Base-by-base conservation (phyloP, 2,797 vertebrate genomes). In the Spinus pinus region DNA sequence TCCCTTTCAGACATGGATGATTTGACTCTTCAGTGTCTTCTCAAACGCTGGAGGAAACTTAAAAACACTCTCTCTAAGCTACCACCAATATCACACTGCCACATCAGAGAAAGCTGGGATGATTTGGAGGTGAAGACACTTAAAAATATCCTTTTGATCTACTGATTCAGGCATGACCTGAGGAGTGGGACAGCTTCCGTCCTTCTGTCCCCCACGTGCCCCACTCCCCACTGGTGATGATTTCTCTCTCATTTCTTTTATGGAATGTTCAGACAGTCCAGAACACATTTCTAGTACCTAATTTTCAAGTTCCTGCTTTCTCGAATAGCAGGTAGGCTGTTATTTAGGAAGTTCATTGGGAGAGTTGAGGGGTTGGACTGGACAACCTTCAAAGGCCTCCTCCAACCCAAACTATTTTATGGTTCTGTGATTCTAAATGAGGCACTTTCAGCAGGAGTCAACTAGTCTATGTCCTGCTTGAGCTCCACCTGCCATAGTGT, bases 121-220 rank as follows among this genome's bases (percentile, higher is more conserved):
- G 47, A 51, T 77, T 31, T 35, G 37, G 33, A 69, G 11, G 11
- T 53, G 35, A 64, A 46, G 24, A 18, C 14, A 2, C 15, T 20
- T 46, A 35, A 50, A 53, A 12, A 30, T 4, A 28, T 11, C 6
- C 7, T 72, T 81, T 50, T 28, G n/a, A 79, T 20, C 14, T 84
- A 27, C 17, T 4, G 13, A 51, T 84, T 88, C 30, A 86, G 20
- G 41, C 4, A 42, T 15, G 14, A 60, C 4, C 1, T 7, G 21
- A 49, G 23, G 8, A 88, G 18, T 39, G 14, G 4, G 11, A 83
- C 42, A 64, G 13, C 10, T 57, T 33, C 75, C 21, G 30, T 61
- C 30, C 30, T 18, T 21, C 51, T 78, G 47, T 1, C 4, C 8
- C 5, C 10, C 3, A n/a, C 10, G 2, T 41, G 13, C 4, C 8